Conservation (phyloP, 1,140 invertebrate genomes). For the Cydia fagiglandana region DNA sequence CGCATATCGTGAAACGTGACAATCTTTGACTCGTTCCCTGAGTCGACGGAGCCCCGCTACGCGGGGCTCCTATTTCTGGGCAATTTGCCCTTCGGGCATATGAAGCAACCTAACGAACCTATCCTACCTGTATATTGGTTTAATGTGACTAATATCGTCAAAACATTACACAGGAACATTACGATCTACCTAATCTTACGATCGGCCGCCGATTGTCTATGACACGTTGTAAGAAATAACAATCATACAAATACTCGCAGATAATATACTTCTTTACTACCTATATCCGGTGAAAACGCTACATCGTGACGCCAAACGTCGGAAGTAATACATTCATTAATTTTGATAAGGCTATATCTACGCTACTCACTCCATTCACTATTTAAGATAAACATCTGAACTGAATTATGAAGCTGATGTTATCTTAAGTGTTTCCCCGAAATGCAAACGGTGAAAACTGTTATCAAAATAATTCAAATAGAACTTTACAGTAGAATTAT, state of each 20-base stretch:
- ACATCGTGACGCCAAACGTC: background rate
- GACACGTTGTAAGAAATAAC: background rate
- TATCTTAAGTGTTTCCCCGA: background rate
- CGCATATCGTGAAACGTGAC: too few relatives aligned
- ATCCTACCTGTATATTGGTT: too few relatives aligned
- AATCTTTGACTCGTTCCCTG: too few relatives aligned
- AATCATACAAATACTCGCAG: too few relatives aligned
- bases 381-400: background rate
- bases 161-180: too few relatives aligned
- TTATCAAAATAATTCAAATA: background rate
- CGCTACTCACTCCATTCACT: background rate
- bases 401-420: background rate
- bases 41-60: too few relatives aligned
- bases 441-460: background rate
- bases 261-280: background rate
- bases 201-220: too few relatives aligned
- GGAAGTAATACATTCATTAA: background rate
- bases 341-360: background rate
- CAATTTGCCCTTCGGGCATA: too few relatives aligned
- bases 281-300: conserved; percentile 6
- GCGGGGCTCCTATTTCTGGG: too few relatives aligned
- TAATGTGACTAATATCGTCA: too few relatives aligned
- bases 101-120: too few relatives aligned
- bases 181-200: too few relatives aligned
- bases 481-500: background rate